Percentiles rank a stretch among this genome's conserved stretches.
Conservation (phyloP, 2,113 vertebrate genomes). For the Formicarius rufipectus region DNA sequence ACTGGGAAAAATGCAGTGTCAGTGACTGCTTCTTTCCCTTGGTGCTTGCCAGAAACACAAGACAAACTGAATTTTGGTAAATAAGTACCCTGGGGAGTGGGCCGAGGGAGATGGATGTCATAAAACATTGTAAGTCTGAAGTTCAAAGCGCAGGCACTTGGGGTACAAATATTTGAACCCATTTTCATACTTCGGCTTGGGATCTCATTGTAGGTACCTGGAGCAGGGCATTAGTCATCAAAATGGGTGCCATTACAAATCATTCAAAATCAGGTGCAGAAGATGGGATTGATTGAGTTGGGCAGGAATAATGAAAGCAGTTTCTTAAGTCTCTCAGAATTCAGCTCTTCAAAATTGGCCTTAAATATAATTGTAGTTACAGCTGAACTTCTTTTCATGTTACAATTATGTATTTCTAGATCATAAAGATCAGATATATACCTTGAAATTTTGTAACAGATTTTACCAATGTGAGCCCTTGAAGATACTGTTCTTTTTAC, state of each 20-base stretch:
- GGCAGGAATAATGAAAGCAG: not conserved
- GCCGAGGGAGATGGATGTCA: not conserved
- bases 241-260: not conserved
- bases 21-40: not conserved
- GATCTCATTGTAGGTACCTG: not conserved
- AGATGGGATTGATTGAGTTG: not conserved
- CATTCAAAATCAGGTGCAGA: not conserved
- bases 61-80: not conserved
- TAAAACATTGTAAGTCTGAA: not conserved
- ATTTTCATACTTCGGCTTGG: not conserved
- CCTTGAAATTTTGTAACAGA: not conserved
- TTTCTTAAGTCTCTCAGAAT: not conserved
- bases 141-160: not conserved
- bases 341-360: not conserved
- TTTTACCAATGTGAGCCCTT: not conserved
- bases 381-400: not conserved
- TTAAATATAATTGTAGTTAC: not conserved
- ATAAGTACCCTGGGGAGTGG: not conserved
- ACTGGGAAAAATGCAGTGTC: not conserved
- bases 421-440: not conserved
- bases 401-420: not conserved
- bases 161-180: not conserved
- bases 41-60: not conserved
- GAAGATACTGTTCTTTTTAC: conserved; percentile 36
- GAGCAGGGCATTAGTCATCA: not conserved